Base-by-base conservation (phyloP, 2,113 vertebrate species). In the Sylvicapra grimmia region DNA sequence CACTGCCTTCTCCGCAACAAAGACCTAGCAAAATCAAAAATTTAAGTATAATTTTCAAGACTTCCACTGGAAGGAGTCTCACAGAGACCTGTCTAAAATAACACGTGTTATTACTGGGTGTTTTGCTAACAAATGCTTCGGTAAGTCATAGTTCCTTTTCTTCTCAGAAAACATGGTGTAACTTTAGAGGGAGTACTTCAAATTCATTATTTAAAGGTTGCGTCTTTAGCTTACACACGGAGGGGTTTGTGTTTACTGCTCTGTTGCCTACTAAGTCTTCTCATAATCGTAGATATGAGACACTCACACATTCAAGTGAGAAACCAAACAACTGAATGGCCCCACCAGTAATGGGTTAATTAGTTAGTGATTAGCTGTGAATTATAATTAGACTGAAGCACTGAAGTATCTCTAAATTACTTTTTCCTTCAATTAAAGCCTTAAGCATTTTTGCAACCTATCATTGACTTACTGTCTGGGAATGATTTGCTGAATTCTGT, bases 401-500 rank as follows among this genome's bases (percentile, higher is more conserved):
- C 13, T 75, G 21, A 98, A 95, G 40, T 51, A 63, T 90, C 29
- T 84, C n/a, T 94, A 93, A 77, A 63, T 77, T 82, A 79, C 58
- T 68, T 94, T 86, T 58, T 21, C 75, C 25, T 80, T 96, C 85
- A 82, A 15, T 25, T 90, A 82, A 92, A 94, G 16, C 47, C 31
- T 82, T 36, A 18, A 58, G 19, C 83, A 49, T 63, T 92, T 96
- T 94, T 59, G 33, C 56, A 89, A 86, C 54, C 54, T 68, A 51
- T 61, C 85, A 80, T 25, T 88, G 53, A 63, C 80, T 96, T 95
- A 47, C 51, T 51, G 1, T 88, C n/a, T 49, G 36, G 31, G 49
- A 90, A n/a, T 90, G 88, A 86, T 63, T 72, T n/a, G 16, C 72
- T 97, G 31, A 92, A 94, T 59, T 63, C 79, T 93, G n/a, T 88